A percentile compares a stretch with the other conserved stretches of the same genome.
phyloP scores from a whole-genome alignment of 1,140 invertebrate species.

The Eciton burchellii region DNA sequence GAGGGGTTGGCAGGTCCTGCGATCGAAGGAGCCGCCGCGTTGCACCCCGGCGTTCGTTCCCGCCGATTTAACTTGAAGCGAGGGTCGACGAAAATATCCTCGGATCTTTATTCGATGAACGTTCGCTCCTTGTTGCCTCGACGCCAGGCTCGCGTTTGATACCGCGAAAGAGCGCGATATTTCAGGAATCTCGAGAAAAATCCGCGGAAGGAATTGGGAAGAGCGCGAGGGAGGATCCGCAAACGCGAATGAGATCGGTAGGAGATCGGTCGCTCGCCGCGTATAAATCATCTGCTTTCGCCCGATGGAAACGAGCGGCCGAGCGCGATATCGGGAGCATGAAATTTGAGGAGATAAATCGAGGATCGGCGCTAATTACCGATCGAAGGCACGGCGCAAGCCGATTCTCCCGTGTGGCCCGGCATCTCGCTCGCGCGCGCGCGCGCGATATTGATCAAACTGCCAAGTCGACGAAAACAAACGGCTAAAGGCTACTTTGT shows the following conservation, averaged over 20 bases:
- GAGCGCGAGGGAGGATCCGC: neutral
- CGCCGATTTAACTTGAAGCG: conserved; percentile 49
- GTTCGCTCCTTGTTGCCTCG: neutral
- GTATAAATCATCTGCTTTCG: conserved; percentile 45
- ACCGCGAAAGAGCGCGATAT: neutral
- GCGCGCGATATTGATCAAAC: conserved; percentile 42
- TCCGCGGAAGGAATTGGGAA: neutral
- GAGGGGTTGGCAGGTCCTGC: conserved; percentile 40
- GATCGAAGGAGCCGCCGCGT: conserved; percentile 58
- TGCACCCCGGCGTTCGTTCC: conserved; percentile 50
- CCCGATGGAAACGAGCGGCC: neutral
- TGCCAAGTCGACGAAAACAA: conserved; percentile 14
- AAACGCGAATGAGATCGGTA: neutral
- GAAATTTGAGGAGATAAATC: conserved; percentile 47
- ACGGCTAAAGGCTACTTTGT: neutral
- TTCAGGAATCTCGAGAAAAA: neutral
- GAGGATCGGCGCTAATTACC: conserved; percentile 23
- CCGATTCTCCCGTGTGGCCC: neutral
- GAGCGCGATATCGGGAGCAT: conserved; percentile 52
- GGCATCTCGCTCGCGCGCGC: conserved; percentile 1
- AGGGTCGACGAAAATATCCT: conserved; percentile 59
- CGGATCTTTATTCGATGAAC: conserved; percentile 41
- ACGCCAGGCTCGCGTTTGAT: neutral
- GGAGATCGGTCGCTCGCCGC: neutral
- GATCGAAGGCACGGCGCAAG: neutral